Evolutionary conservation across 2,888 invertebrate genomes (phyloP).

Genomic region (Rhagophthalmus giganteus): DNA sequence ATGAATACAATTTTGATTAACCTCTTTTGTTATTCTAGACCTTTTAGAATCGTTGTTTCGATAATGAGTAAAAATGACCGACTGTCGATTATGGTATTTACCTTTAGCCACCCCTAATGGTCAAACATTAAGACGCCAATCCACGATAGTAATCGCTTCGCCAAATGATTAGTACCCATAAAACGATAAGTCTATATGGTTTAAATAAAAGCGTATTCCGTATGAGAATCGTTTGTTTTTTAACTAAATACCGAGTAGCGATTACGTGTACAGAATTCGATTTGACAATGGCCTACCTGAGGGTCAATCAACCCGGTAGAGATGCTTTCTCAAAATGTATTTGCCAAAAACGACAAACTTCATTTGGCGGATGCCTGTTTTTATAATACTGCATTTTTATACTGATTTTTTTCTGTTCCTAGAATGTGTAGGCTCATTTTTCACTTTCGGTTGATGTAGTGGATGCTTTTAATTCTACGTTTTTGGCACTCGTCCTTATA

Average conservation of each 20-base stretch:
- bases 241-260: not conserved
- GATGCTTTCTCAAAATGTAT: slow-evolving; percentile 13
- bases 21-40: slow-evolving; percentile 12
- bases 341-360: slow-evolving; percentile 19
- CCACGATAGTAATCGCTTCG: slow-evolving; percentile 9
- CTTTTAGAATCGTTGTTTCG: too few relatives aligned
- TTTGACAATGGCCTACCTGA: slow-evolving; percentile 30
- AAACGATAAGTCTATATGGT: too few relatives aligned
- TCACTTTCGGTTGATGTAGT: slow-evolving; percentile 33
- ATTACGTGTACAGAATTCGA: slow-evolving; percentile 4
- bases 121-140: slow-evolving; percentile 1
- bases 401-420: slow-evolving; percentile 23
- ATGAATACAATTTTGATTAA: slow-evolving; percentile 28
- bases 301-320: slow-evolving; percentile 35
- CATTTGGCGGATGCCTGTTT: slow-evolving; percentile 6
- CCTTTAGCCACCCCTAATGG: slow-evolving; percentile 9
- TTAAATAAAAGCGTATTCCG: too few relatives aligned
- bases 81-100: slow-evolving; percentile 21
- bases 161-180: too few relatives aligned
- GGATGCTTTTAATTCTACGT: slow-evolving; percentile 23
- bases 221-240: too few relatives aligned
- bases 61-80: slow-evolving; percentile 18
- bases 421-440: slow-evolving; percentile 28
- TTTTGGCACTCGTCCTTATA: slow-evolving; percentile 13
- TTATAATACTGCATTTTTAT: slow-evolving; percentile 22